Evolutionary conservation across 2,797 vertebrate species (phyloP), one percentile per base, ranked within the genome.

Genomic region (Champsocephalus esox): DNA sequence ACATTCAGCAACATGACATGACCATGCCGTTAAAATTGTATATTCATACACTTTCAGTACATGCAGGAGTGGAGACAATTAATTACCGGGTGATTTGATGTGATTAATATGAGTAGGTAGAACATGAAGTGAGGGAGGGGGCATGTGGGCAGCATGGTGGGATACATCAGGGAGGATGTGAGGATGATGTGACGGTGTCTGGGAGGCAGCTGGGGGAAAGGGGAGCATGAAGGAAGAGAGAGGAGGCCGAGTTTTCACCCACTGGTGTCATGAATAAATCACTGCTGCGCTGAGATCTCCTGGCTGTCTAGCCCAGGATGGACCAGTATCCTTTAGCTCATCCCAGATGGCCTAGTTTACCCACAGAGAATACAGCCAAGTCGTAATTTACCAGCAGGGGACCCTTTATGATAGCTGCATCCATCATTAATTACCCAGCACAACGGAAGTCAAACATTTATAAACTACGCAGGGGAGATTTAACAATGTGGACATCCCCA

Each of bases 181-280:
- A 75, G 61, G 84, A 81, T 75, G 85, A 91, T 88, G 87, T 81
- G 83, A 84, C 74, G 66, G 75, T 83, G 82, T 88, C 70, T 45
- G 49, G 74, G 75, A 82, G 75, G 73, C 55, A 82, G 72, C 80
- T 61, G 45, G 72, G 74, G 59, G 59, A 54, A 51, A 73, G 70
- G 19, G 76, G 66, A 70, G 79, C 66, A 38, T 54, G 60, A 60
- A 75, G 74, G 55, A 83, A 75, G 24, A 77, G 51, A 59, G 67
- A 67, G 67, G 63, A 69, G 82, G 65, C 71, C 62, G 48, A 69
- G 59, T 77, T 82, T 84, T 91, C 87, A 87, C 88, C 89, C 88
- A 85, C 87, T 83, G 85, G 81, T 92, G 89, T 91, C 86, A 92
- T 93, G 82, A 93, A 94, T 94, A 91, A 93, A 92, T 93, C 86